Evolutionary conservation across 2,113 vertebrate genomes (phyloP).

Genomic region (Penelope pileata): DNA sequence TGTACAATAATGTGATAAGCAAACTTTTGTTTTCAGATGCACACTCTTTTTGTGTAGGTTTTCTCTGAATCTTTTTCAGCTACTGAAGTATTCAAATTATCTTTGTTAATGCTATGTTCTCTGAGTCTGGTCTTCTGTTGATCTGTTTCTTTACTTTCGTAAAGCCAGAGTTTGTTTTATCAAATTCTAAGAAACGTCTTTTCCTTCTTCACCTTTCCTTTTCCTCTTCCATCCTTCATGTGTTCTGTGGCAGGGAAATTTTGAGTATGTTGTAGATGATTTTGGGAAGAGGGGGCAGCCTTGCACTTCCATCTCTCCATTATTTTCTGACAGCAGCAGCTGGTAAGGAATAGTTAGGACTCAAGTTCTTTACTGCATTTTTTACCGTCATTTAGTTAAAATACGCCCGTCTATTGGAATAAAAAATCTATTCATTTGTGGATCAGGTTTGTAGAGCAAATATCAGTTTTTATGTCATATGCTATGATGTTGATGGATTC

Average conservation of each 20-base stretch:
- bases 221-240: background rate
- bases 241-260: background rate
- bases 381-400: background rate
- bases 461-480: rapidly evolving
- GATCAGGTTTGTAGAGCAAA: background rate
- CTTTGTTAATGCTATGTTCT: background rate
- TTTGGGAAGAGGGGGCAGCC: background rate
- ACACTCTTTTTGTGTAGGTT: background rate
- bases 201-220: background rate
- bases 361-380: background rate
- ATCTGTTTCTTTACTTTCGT: background rate
- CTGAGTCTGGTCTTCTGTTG: background rate
- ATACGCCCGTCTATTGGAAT: background rate
- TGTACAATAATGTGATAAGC: background rate
- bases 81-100: background rate
- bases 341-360: background rate
- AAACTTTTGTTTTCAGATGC: background rate
- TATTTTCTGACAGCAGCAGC: background rate
- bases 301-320: background rate
- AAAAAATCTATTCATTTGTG: background rate
- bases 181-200: background rate
- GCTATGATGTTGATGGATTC: background rate
- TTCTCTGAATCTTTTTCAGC: background rate
- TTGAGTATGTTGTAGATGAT: background rate
- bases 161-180: background rate